Evolutionary conservation across 2,797 vertebrate species (phyloP).

Genomic region (Botia kubotai): DNA sequence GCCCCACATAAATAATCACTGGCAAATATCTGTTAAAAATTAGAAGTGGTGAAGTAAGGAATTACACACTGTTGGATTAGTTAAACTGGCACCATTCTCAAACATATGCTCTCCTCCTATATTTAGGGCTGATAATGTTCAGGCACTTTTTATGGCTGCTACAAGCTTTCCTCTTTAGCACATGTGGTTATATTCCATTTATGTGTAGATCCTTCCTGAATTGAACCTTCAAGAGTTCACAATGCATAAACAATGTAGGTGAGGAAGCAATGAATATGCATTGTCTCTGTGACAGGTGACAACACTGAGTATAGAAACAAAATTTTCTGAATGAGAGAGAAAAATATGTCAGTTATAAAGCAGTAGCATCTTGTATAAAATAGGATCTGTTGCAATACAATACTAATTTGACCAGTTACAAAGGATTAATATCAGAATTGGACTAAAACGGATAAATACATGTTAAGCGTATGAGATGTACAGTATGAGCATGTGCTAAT

Average conservation of each 20-base stretch:
- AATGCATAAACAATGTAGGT: too few relatives aligned
- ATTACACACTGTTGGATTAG: conserved; percentile 11
- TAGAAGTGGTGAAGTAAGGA: conserved; percentile 8
- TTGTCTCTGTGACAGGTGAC: background rate
- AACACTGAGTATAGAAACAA: background rate
- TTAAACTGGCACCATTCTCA: conserved; percentile 57
- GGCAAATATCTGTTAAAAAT: background rate
- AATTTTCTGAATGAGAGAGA: background rate
- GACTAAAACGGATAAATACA: background rate
- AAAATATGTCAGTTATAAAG: background rate
- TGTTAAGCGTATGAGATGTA: background rate
- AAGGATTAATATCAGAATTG: too few relatives aligned
- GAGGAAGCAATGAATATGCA: too few relatives aligned
- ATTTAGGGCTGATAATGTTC: conserved; percentile 71
- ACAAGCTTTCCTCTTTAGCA: conserved; percentile 38
- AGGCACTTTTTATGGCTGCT: conserved; percentile 66
- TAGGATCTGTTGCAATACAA: background rate
- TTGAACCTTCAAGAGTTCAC: background rate
- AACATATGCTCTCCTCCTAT: conserved; percentile 62
- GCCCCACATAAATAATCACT: conserved; percentile 3
- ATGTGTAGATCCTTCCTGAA: conserved; percentile 34
- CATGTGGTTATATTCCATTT: conserved; percentile 25
- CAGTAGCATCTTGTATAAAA: background rate
- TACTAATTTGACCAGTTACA: background rate
- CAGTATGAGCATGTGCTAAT: conserved; percentile 10